Evolutionary conservation across 1,140 invertebrate species (phyloP), one percentile per base, ranked within the genome.

Genomic region (Leptonema lineaticorne): DNA sequence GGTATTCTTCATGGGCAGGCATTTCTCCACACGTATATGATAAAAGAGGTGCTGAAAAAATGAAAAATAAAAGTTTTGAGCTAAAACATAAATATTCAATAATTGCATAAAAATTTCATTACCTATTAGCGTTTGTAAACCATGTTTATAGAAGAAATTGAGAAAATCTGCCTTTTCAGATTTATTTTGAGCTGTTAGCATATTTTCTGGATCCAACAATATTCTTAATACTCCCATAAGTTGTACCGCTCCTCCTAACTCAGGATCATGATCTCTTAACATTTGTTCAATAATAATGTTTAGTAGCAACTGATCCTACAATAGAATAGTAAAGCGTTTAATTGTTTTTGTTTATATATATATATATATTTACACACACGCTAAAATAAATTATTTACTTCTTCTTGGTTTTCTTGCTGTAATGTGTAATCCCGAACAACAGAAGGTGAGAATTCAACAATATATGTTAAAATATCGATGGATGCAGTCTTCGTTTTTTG

Each of bases 281-380:
- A 99, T 95, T 85, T 99, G 96, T 81, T 97, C 93, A 78, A 99
- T 97, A 71, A 99, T 92, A 78, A 98, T 93, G 80, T 99, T 99
- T 66, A 99, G 85, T 65, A 99, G 83, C 82, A 98, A 90, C 76
- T 96, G 92, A 75, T 98, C 94, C 89, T 94, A 79, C 69, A 85
- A 85, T 58, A 69, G 2, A 50, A 68, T n/a, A n/a, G n/a, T n/a
- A n/a, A n/a, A n/a, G n/a, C n/a, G n/a, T n/a, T n/a, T n/a, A n/a
- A n/a, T n/a, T n/a, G n/a, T n/a, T n/a, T n/a, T n/a, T n/a, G n/a
- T n/a, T n/a, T n/a, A n/a, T n/a, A n/a, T n/a, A n/a, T n/a, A 11
- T 33, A 33, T 33, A 33, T 5, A 33, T 33, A 33, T 41, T 1
- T 41, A 11, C 37, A 41, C 11, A 41, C 16, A 41, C 37, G 27